Conservation (phyloP, 2,113 vertebrate genomes). For the Vimba vimba region DNA sequence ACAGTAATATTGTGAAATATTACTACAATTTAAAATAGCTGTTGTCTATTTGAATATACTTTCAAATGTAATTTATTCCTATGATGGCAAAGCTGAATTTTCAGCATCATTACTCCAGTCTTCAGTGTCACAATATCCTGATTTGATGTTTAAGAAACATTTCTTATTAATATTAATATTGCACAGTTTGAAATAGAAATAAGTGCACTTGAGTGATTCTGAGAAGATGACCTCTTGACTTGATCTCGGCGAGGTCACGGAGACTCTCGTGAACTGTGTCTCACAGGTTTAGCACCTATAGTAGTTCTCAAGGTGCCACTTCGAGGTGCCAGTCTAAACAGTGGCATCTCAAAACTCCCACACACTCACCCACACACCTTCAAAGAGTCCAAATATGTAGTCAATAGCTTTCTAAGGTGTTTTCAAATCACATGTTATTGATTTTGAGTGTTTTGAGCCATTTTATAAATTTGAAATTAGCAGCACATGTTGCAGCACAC, state of each 20-base stretch:
- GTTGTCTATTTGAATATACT: too few relatives aligned
- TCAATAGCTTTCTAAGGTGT: background rate
- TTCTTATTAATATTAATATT: too few relatives aligned
- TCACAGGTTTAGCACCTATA: constrained; percentile 24
- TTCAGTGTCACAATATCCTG: too few relatives aligned
- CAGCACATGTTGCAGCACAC: background rate
- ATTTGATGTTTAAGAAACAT: too few relatives aligned
- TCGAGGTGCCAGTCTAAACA: constrained; percentile 41
- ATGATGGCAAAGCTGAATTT: too few relatives aligned
- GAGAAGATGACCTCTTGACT: constrained; percentile 19
- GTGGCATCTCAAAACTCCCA: constrained; percentile 35
- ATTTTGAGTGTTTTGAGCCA: background rate
- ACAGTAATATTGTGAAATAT: too few relatives aligned
- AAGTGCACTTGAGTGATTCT: background rate
- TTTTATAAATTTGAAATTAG: background rate
- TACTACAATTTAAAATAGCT: too few relatives aligned
- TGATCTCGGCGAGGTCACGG: background rate
- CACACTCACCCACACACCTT: background rate
- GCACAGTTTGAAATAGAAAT: too few relatives aligned
- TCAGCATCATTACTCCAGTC: too few relatives aligned
- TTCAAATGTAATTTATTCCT: too few relatives aligned
- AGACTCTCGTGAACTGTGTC: constrained; percentile 19
- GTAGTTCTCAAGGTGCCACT: constrained; percentile 18
- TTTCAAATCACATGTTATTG: background rate
- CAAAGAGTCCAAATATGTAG: background rate